These are phyloP conservation scores for Tribolium madens DNA, from an alignment of 1,140 invertebrate genomes.

Conservation along the genomic window DNA sequence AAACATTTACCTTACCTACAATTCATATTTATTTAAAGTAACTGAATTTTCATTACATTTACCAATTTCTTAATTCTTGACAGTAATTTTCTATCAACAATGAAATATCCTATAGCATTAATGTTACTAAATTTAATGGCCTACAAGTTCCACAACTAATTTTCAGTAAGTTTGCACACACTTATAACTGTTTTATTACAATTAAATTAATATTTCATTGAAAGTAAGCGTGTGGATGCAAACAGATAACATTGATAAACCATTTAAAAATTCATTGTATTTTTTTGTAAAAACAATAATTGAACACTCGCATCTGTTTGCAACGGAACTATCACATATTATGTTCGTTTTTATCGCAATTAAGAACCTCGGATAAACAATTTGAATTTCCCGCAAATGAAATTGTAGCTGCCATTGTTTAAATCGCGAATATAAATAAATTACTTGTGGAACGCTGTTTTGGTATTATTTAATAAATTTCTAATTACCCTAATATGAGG, in stretches of 20 bases:
- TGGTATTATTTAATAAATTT: not conserved
- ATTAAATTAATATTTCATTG: not conserved
- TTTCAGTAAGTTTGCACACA: conserved; percentile 5
- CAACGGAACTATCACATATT: not conserved
- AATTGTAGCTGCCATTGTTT: no score
- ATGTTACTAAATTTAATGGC: conserved; percentile 7
- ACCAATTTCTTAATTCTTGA: conserved; percentile 37
- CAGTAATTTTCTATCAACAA: conserved; percentile 35
- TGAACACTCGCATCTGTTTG: not conserved
- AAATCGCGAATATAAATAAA: not conserved
- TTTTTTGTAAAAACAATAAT: not conserved
- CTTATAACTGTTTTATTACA: conserved; percentile 1
- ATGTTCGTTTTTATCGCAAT: not conserved
- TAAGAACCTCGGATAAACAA: no score
- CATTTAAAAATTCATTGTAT: not conserved
- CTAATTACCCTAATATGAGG: not conserved
- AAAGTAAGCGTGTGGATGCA: not conserved
- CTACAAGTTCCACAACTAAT: not conserved
- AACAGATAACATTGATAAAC: not conserved
- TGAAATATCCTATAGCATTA: conserved; percentile 12
- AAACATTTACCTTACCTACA: conserved; percentile 53
- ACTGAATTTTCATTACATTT: conserved; percentile 46
- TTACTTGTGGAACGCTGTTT: not conserved
- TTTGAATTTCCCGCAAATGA: no score
- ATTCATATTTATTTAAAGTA: conserved; percentile 46